Base-by-base conservation (phyloP, 2,113 vertebrate genomes). In the Mormyrus lacerda region DNA sequence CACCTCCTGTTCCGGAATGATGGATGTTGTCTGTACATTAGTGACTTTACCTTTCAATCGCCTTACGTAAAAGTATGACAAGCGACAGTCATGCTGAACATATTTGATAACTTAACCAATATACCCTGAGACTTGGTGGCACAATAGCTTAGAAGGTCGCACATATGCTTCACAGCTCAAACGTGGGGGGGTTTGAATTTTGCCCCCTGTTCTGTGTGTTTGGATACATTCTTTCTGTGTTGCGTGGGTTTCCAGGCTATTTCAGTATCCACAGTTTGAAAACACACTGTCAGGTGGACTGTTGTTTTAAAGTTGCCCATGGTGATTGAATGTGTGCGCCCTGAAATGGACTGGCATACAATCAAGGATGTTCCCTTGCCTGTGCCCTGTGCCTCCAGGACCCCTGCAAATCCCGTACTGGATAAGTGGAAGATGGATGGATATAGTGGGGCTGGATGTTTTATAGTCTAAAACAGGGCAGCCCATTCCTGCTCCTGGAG, bases 151-250 rank as follows among this genome's bases (percentile, higher is more conserved):
- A 42, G 73, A 42, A 76, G 35, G 73, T 42, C 13, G 35, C 13
- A 39, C 31, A 19, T 79, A 39, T 79, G 15, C n/a, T 19, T 79
- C 31, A 8, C 35, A 79, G 73, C 35, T 79, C 15, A 2, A 79
- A 6, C 4, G 35, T 19, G 15, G 65, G 0, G 13, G 31, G 61
- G 69, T 0, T 19, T 76, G 69, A 76, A 39, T 17, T 19, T 76
- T 19, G 35, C 15, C 73, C 73, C 73, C 35, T 19, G 31, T 19
- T 79, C 73, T 79, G 35, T 79, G 31, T 19, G 73, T 4, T 69
- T 79, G 73, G 73, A 79, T 39, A 8, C 35, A 42, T 79, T 79
- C 73, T 79, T 79, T 89, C 73, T 47, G 85, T 82, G 88, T 86
- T 19, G 61, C 47, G 31, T 73, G 4, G 44, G 50, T 48, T 79